phyloP scores from a whole-genome alignment of 1,140 invertebrate species.

The Drosophila pandora region DNA sequence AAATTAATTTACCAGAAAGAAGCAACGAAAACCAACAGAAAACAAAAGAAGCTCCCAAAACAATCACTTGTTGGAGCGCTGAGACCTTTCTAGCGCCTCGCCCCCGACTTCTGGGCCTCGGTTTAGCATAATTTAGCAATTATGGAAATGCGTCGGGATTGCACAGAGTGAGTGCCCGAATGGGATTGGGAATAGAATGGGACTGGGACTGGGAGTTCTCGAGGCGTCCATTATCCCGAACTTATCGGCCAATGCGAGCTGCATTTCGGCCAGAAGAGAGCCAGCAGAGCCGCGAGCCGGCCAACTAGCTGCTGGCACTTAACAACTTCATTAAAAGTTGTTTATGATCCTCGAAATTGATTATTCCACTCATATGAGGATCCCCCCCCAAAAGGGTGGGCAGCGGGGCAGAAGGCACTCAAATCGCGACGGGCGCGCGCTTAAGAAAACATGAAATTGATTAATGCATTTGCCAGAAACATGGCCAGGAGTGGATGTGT shows the following conservation, averaged over 20 bases:
- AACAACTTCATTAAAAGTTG: constrained; percentile 84
- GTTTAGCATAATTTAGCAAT: constrained; percentile 78
- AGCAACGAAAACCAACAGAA: constrained; percentile 30
- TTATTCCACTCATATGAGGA: constrained; percentile 78
- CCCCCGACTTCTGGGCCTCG: not conserved
- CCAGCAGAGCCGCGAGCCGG: constrained; percentile 19
- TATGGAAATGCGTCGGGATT: constrained; percentile 71
- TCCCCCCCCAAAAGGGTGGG: not conserved
- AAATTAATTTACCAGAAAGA: constrained; percentile 77
- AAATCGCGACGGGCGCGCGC: constrained; percentile 75
- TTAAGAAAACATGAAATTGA: constrained; percentile 83
- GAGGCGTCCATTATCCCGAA: constrained; percentile 62
- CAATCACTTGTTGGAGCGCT: constrained; percentile 60
- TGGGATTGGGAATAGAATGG: not conserved
- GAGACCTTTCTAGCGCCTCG: constrained; percentile 37
- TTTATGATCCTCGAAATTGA: constrained; percentile 83
- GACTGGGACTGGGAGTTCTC: constrained; percentile 18
- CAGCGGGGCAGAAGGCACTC: constrained; percentile 50
- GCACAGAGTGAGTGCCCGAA: not conserved
- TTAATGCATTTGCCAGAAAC: constrained; percentile 82
- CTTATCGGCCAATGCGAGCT: constrained; percentile 56
- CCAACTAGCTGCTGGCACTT: constrained; percentile 79
- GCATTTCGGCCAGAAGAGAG: constrained; percentile 54
- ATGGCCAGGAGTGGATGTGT: constrained; percentile 42
- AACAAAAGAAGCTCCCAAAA: constrained; percentile 62